phyloP scores from a whole-genome alignment of 2,113 vertebrate genomes.

The Canis aureus region DNA sequence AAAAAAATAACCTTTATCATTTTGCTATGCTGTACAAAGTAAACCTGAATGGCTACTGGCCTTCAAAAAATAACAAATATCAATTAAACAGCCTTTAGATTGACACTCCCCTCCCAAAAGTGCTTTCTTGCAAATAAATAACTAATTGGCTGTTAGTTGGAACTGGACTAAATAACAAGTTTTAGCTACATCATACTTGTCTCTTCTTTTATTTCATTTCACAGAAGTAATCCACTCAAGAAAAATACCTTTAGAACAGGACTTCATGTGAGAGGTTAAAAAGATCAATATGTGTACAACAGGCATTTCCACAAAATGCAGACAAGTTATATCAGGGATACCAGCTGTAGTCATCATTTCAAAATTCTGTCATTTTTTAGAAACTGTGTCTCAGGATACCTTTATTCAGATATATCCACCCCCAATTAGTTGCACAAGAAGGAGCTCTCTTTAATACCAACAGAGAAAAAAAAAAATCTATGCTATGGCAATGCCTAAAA shows the following conservation, averaged over 20 bases:
- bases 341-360: not conserved
- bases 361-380: not conserved
- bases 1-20: not conserved
- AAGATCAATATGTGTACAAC: not conserved
- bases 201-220: constrained; percentile 11
- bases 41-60: not conserved
- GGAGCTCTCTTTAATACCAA: not conserved
- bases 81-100: not conserved
- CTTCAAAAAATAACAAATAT: not conserved
- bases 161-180: not conserved
- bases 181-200: not conserved
- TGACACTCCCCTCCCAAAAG: not conserved
- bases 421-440: not conserved
- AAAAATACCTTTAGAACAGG: not conserved
- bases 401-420: not conserved
- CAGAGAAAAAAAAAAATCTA: not conserved
- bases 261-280: not conserved
- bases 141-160: not conserved
- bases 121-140: not conserved
- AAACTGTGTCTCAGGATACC: not conserved
- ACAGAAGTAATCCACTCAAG: constrained; percentile 12
- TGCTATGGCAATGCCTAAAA: not conserved
- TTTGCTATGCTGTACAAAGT: not conserved
- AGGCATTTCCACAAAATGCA: constrained; percentile 14
- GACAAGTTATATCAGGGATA: not conserved